Conservation (phyloP, 2,888 invertebrate genomes). For the Sinohyriopsis cumingii region DNA sequence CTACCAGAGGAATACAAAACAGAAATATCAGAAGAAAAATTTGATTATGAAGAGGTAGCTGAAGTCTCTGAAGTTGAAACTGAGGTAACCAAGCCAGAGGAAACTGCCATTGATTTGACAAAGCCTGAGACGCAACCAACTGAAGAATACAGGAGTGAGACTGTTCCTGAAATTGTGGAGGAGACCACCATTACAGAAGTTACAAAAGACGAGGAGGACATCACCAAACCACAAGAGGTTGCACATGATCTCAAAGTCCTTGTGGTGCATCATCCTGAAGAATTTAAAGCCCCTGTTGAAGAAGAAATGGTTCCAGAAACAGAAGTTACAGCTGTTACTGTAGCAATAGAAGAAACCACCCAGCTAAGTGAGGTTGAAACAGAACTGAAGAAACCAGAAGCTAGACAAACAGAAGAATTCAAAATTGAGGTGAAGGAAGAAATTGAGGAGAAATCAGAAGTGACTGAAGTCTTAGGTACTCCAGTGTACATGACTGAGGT, state of each 20-base stretch:
- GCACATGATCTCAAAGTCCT: slow-evolving; percentile 24
- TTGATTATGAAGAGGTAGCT: slow-evolving; percentile 23
- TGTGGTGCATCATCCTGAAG: slow-evolving; percentile 5
- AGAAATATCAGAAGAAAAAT: slow-evolving; percentile 20
- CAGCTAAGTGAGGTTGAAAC: slow-evolving; percentile 15
- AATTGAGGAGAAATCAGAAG: slow-evolving; percentile 15
- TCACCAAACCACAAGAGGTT: slow-evolving; percentile 26
- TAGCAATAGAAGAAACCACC: slow-evolving; percentile 23
- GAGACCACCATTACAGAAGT: slow-evolving; percentile 23
- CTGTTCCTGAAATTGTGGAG: slow-evolving; percentile 21
- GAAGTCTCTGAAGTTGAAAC: slow-evolving; percentile 19
- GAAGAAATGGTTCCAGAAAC: slow-evolving; percentile 6
- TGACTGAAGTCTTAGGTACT: slow-evolving; percentile 20
- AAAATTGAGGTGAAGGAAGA: slow-evolving; percentile 17
- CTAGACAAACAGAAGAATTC: slow-evolving; percentile 15
- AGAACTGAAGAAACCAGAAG: slow-evolving; percentile 19
- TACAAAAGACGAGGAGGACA: slow-evolving; percentile 14
- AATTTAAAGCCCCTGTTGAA: slow-evolving; percentile 4
- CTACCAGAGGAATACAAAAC: slow-evolving; percentile 29
- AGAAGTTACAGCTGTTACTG: slow-evolving; percentile 23
- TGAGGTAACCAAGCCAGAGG: slow-evolving; percentile 16
- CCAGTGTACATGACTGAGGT: slow-evolving; percentile 20
- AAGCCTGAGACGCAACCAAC: slow-evolving; percentile 8
- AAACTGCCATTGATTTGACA: background rate
- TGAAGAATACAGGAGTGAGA: slow-evolving; percentile 28